Conservation (phyloP, 1,140 invertebrate species). For the Drosophila obscura region DNA sequence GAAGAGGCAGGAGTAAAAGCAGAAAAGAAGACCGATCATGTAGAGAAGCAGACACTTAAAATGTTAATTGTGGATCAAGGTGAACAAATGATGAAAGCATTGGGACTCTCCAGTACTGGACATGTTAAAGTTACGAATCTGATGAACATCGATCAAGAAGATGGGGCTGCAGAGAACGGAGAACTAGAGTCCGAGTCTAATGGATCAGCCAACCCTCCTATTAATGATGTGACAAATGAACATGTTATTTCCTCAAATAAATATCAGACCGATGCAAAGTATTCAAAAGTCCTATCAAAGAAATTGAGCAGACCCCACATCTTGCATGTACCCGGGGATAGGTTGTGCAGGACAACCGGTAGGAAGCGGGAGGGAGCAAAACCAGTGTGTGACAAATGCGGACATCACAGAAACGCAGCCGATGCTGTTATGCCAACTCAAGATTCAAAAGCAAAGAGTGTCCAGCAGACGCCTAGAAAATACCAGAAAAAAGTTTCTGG, state of each 20-base stretch:
- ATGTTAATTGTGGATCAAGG: neutral
- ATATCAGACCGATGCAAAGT: slow-evolving; percentile 45
- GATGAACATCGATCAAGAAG: neutral
- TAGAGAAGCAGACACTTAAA: neutral
- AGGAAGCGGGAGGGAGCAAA: no score
- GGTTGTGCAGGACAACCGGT: neutral
- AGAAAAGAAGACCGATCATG: neutral
- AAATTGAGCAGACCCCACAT: neutral
- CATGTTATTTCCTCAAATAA: slow-evolving; percentile 55
- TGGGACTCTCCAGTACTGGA: no score
- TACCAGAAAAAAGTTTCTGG: no score
- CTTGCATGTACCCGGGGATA: neutral
- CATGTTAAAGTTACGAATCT: no score
- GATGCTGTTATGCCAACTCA: no score
- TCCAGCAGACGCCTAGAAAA: no score
- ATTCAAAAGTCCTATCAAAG: slow-evolving; percentile 12
- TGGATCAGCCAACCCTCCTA: neutral
- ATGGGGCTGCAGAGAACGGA: neutral
- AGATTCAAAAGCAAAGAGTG: no score
- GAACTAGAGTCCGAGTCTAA: neutral
- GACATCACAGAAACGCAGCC: no score
- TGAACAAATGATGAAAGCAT: no score
- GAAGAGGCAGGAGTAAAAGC: neutral
- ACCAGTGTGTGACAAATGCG: no score
- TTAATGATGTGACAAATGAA: slow-evolving; percentile 39